Percentiles rank a stretch among this genome's conserved stretches.
phyloP scores from a whole-genome alignment of 2,113 vertebrate genomes.

The Anguilla japonica region DNA sequence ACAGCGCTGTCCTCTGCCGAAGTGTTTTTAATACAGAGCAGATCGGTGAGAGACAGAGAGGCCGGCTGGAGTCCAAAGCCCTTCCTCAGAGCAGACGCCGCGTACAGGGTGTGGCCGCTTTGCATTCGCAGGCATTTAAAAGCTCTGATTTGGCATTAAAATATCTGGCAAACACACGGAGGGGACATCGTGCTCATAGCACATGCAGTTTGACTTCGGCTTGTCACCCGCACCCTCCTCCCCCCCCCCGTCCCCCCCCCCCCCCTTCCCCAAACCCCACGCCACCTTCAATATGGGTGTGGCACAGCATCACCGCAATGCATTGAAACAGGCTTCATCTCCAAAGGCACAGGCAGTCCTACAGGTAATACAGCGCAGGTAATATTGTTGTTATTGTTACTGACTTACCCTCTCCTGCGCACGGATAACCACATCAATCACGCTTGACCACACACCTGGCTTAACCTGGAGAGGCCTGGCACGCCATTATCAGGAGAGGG shows the following conservation, averaged over 20 bases:
- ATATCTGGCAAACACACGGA: not conserved
- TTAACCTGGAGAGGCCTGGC: not conserved
- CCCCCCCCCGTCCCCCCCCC: not conserved
- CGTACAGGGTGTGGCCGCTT: constrained; percentile 27
- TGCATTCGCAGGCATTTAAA: constrained; percentile 35
- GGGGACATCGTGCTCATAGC: not conserved
- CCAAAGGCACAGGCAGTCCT: not conserved
- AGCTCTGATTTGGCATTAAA: not conserved
- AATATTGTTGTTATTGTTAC: too few relatives aligned
- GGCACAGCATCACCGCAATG: not conserved
- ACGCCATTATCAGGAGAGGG: not conserved
- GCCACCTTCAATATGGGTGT: not conserved
- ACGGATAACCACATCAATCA: not conserved
- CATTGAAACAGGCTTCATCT: not conserved
- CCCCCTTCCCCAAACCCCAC: not conserved
- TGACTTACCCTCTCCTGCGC: not conserved
- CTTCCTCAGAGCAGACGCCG: constrained; percentile 34
- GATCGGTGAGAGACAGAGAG: not conserved
- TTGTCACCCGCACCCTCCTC: too few relatives aligned
- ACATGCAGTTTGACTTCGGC: not conserved
- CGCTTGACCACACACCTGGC: not conserved
- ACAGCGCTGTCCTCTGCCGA: too few relatives aligned
- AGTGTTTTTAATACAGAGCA: too few relatives aligned
- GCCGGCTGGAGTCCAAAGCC: not conserved
- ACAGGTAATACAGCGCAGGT: too few relatives aligned